Evolutionary conservation across 2,888 invertebrate species (phyloP).

Genomic region (Adelphocoris suturalis): DNA sequence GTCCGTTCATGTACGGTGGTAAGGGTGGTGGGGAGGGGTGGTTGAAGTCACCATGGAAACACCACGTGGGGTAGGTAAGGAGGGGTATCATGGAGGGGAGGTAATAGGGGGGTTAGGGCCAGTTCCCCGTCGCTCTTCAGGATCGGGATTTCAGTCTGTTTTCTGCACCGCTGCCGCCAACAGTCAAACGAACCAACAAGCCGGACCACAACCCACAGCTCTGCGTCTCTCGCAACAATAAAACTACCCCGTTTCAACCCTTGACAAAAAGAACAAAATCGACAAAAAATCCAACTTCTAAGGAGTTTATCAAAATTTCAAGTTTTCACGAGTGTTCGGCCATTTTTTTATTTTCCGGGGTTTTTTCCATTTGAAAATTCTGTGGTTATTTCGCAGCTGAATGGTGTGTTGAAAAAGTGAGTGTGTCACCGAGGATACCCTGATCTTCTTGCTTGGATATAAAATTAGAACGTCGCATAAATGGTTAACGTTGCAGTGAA

Average conservation of each 20-base stretch:
- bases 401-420: constrained; percentile 24
- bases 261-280: background rate
- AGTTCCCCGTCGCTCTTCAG: constrained; percentile 23
- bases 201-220: background rate
- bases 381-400: background rate
- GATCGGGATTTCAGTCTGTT: constrained; percentile 37
- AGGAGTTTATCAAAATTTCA: background rate
- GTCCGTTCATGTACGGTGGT: background rate
- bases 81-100: background rate
- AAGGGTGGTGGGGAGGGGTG: background rate
- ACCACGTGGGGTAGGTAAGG: background rate
- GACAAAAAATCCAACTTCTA: background rate
- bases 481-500: background rate
- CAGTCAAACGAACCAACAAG: background rate
- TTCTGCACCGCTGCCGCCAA: constrained; percentile 6
- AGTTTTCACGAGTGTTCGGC: background rate
- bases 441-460: constrained; percentile 1
- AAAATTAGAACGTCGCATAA: background rate
- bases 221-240: background rate
- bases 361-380: background rate
- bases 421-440: background rate
- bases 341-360: background rate
- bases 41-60: constrained; percentile 38
- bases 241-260: background rate
- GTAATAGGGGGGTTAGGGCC: background rate